phyloP scores from a whole-genome alignment of 2,113 vertebrate species.

The Glaucidium brasilianum region DNA sequence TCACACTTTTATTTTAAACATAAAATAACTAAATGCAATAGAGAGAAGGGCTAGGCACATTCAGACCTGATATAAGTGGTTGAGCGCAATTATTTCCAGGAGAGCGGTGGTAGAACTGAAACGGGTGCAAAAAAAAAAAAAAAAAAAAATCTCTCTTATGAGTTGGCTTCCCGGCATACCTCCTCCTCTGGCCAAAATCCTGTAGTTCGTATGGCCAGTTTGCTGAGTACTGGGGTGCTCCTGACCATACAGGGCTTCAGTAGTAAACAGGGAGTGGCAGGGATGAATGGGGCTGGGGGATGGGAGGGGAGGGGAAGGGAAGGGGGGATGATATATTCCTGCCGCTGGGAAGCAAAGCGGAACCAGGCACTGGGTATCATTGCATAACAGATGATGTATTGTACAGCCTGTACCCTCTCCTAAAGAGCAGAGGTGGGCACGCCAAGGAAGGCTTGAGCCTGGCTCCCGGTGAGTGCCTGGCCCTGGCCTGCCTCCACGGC shows the following conservation, averaged over 20 bases:
- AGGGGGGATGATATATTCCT: constrained; percentile 14
- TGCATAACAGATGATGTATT: constrained; percentile 67
- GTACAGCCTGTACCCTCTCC: constrained; percentile 64
- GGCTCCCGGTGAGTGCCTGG: constrained; percentile 43
- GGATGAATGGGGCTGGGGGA: constrained; percentile 18
- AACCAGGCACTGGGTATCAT: constrained; percentile 38
- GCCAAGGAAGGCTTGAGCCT: constrained; percentile 65
- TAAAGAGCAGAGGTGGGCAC: constrained; percentile 62
- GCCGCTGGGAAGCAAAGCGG: constrained; percentile 21
- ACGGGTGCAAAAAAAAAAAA: neutral
- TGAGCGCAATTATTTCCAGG: neutral
- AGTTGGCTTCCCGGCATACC: neutral
- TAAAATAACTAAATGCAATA: neutral
- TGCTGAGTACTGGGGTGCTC: neutral
- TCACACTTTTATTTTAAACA: neutral
- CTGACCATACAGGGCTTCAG: neutral
- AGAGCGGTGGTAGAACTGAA: neutral
- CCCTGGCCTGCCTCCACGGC: constrained; percentile 41
- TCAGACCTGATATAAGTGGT: neutral
- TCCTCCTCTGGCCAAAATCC: neutral
- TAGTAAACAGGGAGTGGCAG: neutral
- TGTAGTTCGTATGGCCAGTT: neutral
- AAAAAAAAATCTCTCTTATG: neutral
- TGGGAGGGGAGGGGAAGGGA: neutral
- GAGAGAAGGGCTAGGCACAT: neutral